Percentiles rank a stretch among this genome's conserved stretches.
phyloP scores from a whole-genome alignment of 2,888 invertebrate genomes.

The Clivina fossor region DNA sequence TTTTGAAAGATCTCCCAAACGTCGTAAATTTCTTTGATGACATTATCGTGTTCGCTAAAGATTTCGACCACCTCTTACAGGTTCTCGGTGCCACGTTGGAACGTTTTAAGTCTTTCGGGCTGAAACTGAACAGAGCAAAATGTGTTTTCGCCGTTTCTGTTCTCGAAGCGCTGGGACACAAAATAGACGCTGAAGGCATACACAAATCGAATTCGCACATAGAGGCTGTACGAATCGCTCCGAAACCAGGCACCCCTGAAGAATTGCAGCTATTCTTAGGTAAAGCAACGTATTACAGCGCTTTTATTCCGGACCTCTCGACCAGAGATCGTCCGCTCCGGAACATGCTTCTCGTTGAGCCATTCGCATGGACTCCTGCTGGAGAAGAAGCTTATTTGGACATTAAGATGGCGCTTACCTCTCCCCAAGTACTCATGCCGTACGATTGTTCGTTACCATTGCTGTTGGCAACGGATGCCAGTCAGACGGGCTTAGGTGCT shows the following conservation, averaged over 20 bases:
- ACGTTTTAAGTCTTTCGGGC: conserved; percentile 26
- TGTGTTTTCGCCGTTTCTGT: conserved; percentile 19
- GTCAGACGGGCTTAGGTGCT: conserved; percentile 30
- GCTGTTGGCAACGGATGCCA: conserved; percentile 18
- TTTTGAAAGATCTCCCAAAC: conserved; percentile 19
- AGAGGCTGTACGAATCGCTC: conserved; percentile 35
- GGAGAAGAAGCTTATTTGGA: conserved; percentile 20
- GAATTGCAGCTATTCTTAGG: conserved; percentile 34
- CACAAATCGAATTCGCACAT: conserved; percentile 31
- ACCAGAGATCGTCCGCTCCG: conserved; percentile 34
- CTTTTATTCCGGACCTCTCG: conserved; percentile 35
- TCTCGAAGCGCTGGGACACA: conserved; percentile 33
- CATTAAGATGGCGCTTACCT: conserved; percentile 27
- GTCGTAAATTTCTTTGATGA: conserved; percentile 6
- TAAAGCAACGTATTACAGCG: conserved; percentile 31
- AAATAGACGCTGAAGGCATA: conserved; percentile 25
- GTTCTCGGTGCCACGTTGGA: conserved; percentile 13
- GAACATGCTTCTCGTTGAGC: conserved; percentile 8
- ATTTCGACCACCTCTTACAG: conserved; percentile 15
- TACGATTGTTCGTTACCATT: conserved; percentile 1
- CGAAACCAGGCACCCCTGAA: conserved; percentile 27
- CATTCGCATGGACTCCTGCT: conserved; percentile 30
- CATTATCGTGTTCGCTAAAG: conserved; percentile 8
- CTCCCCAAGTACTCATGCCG: conserved; percentile 6
- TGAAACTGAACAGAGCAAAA: conserved; percentile 31